A percentile compares a stretch with the other conserved stretches of the same genome.
These are phyloP conservation scores for Fukomys damarensis DNA, from an alignment of 2,113 vertebrate species.

Conservation along the genomic window DNA sequence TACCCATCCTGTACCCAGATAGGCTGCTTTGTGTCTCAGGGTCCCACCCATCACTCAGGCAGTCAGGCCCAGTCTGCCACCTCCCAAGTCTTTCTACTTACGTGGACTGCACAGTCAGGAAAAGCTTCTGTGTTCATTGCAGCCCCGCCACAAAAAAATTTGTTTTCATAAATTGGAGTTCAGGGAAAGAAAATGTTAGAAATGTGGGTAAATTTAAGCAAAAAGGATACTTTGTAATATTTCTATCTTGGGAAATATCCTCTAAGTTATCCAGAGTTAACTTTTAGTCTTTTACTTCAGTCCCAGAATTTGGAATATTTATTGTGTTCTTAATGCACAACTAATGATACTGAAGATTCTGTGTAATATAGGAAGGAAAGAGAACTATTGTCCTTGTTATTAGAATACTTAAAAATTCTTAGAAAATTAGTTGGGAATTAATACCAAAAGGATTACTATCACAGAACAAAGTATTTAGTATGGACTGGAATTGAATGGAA, in stretches of 20 bases:
- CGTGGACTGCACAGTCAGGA: rapidly evolving
- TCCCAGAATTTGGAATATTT: not conserved
- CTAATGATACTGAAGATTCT: not conserved
- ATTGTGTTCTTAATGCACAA: not conserved
- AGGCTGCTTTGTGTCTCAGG: not conserved
- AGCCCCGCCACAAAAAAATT: not conserved
- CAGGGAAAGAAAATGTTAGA: not conserved
- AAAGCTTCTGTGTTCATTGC: not conserved
- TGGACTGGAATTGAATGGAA: not conserved
- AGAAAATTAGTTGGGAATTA: not conserved
- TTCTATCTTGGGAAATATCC: not conserved
- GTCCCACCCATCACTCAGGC: not conserved
- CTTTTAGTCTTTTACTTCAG: not conserved
- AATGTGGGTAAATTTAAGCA: not conserved
- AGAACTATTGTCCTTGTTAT: not conserved
- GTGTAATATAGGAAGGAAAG: not conserved
- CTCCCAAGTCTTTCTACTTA: not conserved
- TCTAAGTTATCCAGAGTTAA: not conserved
- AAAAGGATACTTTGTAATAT: not conserved
- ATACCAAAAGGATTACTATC: not conserved
- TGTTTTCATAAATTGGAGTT: not conserved
- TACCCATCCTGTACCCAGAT: not conserved
- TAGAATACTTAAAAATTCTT: not conserved
- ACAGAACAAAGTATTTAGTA: not conserved
- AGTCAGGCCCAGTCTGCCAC: not conserved